Base-by-base conservation (phyloP, 2,113 vertebrate species). In the Proteles cristata region DNA sequence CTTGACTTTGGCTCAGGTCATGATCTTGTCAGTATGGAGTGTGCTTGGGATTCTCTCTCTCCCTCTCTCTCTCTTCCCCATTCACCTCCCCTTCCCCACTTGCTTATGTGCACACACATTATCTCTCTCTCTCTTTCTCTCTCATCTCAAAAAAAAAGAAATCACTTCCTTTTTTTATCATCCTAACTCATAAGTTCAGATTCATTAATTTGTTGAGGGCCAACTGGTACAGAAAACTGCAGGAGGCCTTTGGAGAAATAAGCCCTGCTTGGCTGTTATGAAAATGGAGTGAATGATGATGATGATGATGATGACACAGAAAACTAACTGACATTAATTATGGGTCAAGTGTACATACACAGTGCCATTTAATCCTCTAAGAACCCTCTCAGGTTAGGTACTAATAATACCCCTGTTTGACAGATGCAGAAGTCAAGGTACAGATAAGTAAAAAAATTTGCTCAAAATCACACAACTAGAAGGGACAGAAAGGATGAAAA, bases 91-190 rank as follows among this genome's bases (percentile, higher is more conserved):
- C 21, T 39, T 3, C 8, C 58, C 21, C 19, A 5, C 58, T 61
- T 61, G 58, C 58, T 61, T 8, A 3, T 23, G 21, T 61, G 21
- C 58, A 21, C 58, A 61, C 58, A 61, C 58, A 61, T 61, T 61
- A 7, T 61, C 58, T 61, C 21, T 55, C 17, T 19, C 16, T 58
- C 55, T 61, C 16, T 58, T 19, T 61, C 21, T 58, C 55, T 61
- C 21, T 61, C 58, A 61, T 50, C 50, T 50, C 50, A 61, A 61
- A 23, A 61, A 23, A 58, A 58, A 23, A 61, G 76, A 89, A 93
- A 26, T 90, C 93, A 93, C 45, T 90, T 84, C 93, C 93, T 61
- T 33, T 92, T 82, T 97, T 48, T 28, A 88, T 69, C 55, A 77
- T 74, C 86, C 25, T 43, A 92, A 74, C 74, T 74, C 7, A 74